Conservation (phyloP, 2,888 invertebrate genomes). For the Philereme vetulata region DNA sequence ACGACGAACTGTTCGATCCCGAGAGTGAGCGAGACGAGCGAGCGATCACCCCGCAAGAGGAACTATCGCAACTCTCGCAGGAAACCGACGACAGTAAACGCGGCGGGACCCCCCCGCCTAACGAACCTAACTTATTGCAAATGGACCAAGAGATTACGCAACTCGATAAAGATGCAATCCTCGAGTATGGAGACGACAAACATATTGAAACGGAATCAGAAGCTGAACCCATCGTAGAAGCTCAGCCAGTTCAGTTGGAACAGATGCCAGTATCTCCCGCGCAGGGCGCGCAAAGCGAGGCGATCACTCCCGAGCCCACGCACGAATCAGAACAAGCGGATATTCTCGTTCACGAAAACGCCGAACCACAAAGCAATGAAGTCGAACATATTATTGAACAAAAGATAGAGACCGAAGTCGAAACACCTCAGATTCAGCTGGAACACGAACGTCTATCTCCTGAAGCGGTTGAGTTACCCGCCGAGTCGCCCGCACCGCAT, state of each 20-base stretch:
- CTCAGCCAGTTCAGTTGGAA: conserved; percentile 6
- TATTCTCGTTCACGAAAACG: conserved; percentile 25
- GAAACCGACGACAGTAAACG: conserved; percentile 61
- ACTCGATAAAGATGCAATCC: conserved; percentile 24
- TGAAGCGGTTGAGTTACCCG: neutral
- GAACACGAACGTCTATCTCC: conserved; percentile 22
- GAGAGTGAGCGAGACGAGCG: conserved; percentile 66
- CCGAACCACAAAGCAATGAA: conserved; percentile 19
- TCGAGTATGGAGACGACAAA: conserved; percentile 22
- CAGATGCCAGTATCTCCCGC: conserved; percentile 32
- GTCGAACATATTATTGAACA: conserved; percentile 9
- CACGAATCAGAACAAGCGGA: conserved; percentile 38
- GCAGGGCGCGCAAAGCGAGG: conserved; percentile 40
- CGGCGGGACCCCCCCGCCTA: conserved; percentile 46
- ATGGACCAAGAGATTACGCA: conserved; percentile 17
- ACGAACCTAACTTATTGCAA: conserved; percentile 14
- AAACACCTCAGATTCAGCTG: conserved; percentile 10
- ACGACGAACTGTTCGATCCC: conserved; percentile 67
- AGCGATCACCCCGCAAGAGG: conserved; percentile 65
- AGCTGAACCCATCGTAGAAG: neutral
- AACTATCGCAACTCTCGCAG: conserved; percentile 54
- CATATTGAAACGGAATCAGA: conserved; percentile 12
- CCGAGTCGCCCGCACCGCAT: conserved; percentile 20
- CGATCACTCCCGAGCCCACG: conserved; percentile 45
- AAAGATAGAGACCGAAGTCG: conserved; percentile 10